A percentile compares a stretch with the other conserved stretches of the same genome.
Evolutionary conservation across 2,113 vertebrate species (phyloP).

Genomic region (Mastomys coucha): DNA sequence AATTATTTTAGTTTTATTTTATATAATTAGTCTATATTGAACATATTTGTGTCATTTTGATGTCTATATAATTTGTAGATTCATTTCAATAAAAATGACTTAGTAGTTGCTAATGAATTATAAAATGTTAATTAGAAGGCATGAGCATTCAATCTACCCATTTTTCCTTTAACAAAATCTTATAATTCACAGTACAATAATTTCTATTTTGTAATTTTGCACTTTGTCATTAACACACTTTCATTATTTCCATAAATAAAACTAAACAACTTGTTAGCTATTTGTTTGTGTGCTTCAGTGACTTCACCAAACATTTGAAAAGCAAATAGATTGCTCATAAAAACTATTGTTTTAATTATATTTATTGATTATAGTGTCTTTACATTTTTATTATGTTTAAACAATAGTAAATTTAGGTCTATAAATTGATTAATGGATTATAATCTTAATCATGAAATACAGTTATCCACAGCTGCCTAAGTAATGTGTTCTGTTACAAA

Average conservation of each 20-base stretch:
- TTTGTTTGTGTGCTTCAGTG: constrained; percentile 77
- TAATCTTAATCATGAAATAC: constrained; percentile 87
- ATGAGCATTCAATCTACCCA: constrained; percentile 70
- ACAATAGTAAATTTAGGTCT: constrained; percentile 87
- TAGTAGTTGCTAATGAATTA: constrained; percentile 66
- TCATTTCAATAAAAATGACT: constrained; percentile 70
- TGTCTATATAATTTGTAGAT: constrained; percentile 49
- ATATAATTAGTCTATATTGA: not conserved
- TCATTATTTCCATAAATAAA: constrained; percentile 83
- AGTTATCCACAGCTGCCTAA: constrained; percentile 84
- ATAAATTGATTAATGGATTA: constrained; percentile 90
- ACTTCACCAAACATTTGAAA: constrained; percentile 78
- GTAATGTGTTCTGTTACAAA: constrained; percentile 88
- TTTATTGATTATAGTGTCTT: constrained; percentile 83
- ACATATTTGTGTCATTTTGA: constrained; percentile 62
- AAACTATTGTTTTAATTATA: constrained; percentile 84
- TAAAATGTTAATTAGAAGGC: constrained; percentile 70
- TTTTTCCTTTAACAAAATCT: constrained; percentile 80
- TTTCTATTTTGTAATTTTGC: constrained; percentile 82
- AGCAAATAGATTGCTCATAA: constrained; percentile 75
- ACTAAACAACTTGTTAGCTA: constrained; percentile 77
- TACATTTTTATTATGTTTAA: constrained; percentile 86
- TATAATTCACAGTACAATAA: constrained; percentile 88
- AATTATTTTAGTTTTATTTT: constrained; percentile 60
- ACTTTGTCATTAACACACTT: constrained; percentile 83